These are phyloP conservation scores for Rhorus exstirpatorius DNA, from an alignment of 2,888 invertebrate genomes.

Conservation along the genomic window DNA sequence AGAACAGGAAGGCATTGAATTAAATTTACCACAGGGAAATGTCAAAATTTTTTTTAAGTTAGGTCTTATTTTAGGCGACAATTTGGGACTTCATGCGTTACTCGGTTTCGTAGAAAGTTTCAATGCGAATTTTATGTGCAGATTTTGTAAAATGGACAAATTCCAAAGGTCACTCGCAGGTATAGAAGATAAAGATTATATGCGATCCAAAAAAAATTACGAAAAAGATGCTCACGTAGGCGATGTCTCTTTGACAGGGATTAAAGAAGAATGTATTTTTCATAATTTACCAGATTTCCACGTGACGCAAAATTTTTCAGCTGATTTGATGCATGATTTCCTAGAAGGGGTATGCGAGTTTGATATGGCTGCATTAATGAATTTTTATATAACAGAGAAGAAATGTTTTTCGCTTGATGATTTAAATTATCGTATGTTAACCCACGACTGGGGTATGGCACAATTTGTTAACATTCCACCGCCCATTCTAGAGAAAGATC, in stretches of 20 bases:
- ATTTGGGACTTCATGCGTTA: slow-evolving; percentile 64
- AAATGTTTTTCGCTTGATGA: slow-evolving; percentile 46
- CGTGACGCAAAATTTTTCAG: slow-evolving; percentile 35
- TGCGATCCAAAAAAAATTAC: slow-evolving; percentile 30
- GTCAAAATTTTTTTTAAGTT: slow-evolving; percentile 57
- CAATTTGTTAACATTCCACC: not conserved
- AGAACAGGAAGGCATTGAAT: slow-evolving; percentile 50
- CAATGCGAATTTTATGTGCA: slow-evolving; percentile 56
- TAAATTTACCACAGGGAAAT: slow-evolving; percentile 41
- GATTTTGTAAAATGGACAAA: slow-evolving; percentile 64
- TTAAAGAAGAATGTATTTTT: slow-evolving; percentile 9
- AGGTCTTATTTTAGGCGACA: slow-evolving; percentile 65
- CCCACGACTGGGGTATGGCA: slow-evolving; percentile 21
- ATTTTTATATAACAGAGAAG: slow-evolving; percentile 28
- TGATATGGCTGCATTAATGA: slow-evolving; percentile 39
- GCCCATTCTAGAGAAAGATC: too few relatives aligned
- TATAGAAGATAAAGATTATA: slow-evolving; percentile 24
- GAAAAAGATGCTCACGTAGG: not conserved
- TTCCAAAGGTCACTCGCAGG: slow-evolving; percentile 50
- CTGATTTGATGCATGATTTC: slow-evolving; percentile 46
- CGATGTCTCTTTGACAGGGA: not conserved
- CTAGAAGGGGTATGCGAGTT: slow-evolving; percentile 42
- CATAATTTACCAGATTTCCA: slow-evolving; percentile 6
- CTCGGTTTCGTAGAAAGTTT: slow-evolving; percentile 68
- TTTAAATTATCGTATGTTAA: slow-evolving; percentile 21